phyloP scores from a whole-genome alignment of 2,797 vertebrate genomes.

The Sarcophilus harrisii region DNA sequence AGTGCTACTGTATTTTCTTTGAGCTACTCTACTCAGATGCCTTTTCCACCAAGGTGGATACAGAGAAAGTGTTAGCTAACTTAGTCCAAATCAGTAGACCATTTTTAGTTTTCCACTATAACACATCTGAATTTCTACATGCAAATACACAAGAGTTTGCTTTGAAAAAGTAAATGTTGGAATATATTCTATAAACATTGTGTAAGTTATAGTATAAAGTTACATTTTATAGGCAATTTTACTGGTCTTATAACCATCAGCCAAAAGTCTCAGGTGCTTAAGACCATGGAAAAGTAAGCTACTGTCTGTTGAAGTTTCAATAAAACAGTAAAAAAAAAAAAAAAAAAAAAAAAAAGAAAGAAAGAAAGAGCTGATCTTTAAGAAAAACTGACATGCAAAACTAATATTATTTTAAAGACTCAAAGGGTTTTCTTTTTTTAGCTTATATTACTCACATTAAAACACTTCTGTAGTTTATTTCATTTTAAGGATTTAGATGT shows the following conservation, averaged over 20 bases:
- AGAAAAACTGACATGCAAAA: constrained; percentile 82
- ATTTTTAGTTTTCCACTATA: constrained; percentile 71
- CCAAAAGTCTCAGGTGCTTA: constrained; percentile 87
- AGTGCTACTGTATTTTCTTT: constrained; percentile 42
- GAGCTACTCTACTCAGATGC: not conserved
- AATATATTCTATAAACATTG: constrained; percentile 80
- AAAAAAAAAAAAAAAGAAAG: constrained; percentile 66
- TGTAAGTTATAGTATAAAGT: constrained; percentile 82
- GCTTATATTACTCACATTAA: constrained; percentile 70
- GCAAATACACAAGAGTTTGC: constrained; percentile 66
- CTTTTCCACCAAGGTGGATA: not conserved
- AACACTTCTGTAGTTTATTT: constrained; percentile 72
- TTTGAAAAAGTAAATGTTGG: constrained; percentile 72
- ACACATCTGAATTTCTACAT: constrained; percentile 60
- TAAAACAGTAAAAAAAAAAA: constrained; percentile 83
- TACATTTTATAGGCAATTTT: constrained; percentile 85
- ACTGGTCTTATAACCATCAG: constrained; percentile 82
- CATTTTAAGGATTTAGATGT: constrained; percentile 65
- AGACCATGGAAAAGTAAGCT: constrained; percentile 86
- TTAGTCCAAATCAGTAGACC: constrained; percentile 65
- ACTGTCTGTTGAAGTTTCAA: constrained; percentile 85
- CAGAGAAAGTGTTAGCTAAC: constrained; percentile 37
- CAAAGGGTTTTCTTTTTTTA: constrained; percentile 66
- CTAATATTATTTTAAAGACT: constrained; percentile 81
- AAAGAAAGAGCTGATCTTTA: constrained; percentile 73